Evolutionary conservation across 2,113 vertebrate genomes (phyloP), one percentile per base, ranked within the genome.

Genomic region (Rhinoptilus africanus): DNA sequence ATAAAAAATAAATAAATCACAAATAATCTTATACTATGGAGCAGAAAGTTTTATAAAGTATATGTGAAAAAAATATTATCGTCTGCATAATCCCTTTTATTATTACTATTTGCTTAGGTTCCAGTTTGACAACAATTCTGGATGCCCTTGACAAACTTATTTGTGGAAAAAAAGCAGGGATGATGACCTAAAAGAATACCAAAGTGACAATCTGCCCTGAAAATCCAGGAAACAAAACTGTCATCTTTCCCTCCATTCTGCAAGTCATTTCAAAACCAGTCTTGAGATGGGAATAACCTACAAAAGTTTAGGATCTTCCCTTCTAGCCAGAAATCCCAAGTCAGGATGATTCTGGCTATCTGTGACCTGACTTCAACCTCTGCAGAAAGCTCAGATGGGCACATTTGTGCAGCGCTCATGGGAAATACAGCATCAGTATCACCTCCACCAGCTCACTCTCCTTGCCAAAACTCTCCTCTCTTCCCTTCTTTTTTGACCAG

Each of bases 1-100:
- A 77, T 96, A 77, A 86, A 95, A 57, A 89, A 89, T 12, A 92
- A 94, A 89, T 62, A 47, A 86, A 93, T 97, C 73, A 81, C 77
- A 95, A 91, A 95, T 73, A 50, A 93, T 91, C 62, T 85, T 91
- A 66, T 20, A 84, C 30, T 20, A 67, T 22, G 18, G 30, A 93
- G 34, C 8, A 90, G 39, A 81, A 96, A 96, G 60, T 92, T 94
- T 95, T 3, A 10, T 47, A 45, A 84, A 92, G 35, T 85, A 45
- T 24, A 10, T 64, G 20, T 57, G 15, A 93, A 89, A 74, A 96
- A 92, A 11, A 27, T 0, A 93, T 81, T 68, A 74, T 39, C 68
- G 48, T 68, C 37, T 95, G 59, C 62, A 54, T 95, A 93, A 82
- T 73, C 32, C 26, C 20, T 82, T 91, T 92, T 81, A 56, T 92